phyloP scores from a whole-genome alignment of 2,113 vertebrate species.

The Perognathus longimembris region DNA sequence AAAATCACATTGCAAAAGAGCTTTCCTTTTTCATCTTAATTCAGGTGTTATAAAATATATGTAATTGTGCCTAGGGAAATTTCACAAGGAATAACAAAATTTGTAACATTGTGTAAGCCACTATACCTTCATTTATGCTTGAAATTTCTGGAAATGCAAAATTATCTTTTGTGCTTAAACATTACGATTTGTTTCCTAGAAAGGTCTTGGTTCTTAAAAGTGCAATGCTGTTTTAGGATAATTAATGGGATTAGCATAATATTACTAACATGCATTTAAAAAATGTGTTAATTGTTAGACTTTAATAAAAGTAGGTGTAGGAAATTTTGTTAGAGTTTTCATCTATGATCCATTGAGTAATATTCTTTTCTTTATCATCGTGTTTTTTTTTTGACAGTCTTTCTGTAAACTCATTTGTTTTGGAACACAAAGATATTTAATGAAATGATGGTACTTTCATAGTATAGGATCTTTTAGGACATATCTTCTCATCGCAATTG shows the following conservation, averaged over 20 bases:
- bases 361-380: not conserved
- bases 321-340: not conserved
- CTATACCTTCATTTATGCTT: constrained; percentile 45
- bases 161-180: constrained; percentile 38
- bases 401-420: not conserved
- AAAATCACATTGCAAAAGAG: constrained; percentile 20
- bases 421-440: not conserved
- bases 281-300: constrained; percentile 8
- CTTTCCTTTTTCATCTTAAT: constrained; percentile 10
- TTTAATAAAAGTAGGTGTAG: not conserved
- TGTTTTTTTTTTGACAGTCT: not conserved
- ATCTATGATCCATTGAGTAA: not conserved
- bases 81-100: constrained; percentile 28
- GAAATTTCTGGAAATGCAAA: constrained; percentile 4
- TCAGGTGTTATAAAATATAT: not conserved
- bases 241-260: not conserved
- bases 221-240: not conserved
- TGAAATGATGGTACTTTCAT: not conserved
- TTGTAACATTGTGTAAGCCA: not conserved
- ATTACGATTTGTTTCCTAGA: not conserved
- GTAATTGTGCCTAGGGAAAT: constrained; percentile 23
- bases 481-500: not conserved
- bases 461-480: not conserved
- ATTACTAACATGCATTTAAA: not conserved
- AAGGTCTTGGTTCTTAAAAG: constrained; percentile 12